A percentile compares a stretch with the other conserved stretches of the same genome.
phyloP scores from a whole-genome alignment of 1,140 invertebrate genomes.

The Lethrus apterus region DNA sequence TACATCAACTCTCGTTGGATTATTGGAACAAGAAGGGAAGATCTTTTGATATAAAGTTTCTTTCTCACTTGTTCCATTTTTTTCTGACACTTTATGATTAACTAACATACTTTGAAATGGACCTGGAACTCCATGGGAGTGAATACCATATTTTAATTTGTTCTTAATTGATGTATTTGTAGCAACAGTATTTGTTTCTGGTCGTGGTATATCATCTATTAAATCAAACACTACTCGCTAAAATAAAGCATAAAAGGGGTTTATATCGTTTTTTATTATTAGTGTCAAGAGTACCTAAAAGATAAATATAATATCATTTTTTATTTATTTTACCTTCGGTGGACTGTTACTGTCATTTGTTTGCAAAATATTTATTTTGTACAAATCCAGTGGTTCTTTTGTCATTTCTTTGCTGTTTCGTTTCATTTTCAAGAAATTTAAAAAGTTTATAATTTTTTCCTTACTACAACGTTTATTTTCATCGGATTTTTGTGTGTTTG shows the following conservation, averaged over 20 bases:
- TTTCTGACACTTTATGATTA: constrained; percentile 14
- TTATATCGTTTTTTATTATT: constrained; percentile 2
- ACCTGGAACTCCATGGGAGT: constrained; percentile 1
- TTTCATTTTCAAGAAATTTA: constrained; percentile 10
- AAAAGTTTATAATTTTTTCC: no score
- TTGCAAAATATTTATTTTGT: constrained; percentile 33
- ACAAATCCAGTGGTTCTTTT: constrained; percentile 22
- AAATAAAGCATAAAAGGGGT: constrained; percentile 10
- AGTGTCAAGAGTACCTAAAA: no score
- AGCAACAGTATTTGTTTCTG: constrained; percentile 17
- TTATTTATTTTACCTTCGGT: constrained; percentile 25
- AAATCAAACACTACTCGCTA: constrained; percentile 34
- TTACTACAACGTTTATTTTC: no score
- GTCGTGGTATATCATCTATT: constrained; percentile 28
- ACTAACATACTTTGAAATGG: no score
- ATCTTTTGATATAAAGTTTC: no score
- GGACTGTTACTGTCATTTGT: constrained; percentile 25
- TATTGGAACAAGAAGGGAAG: no score
- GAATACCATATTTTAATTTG: neutral
- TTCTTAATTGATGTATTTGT: constrained; percentile 23
- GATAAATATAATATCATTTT: constrained; percentile 7
- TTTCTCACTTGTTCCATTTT: constrained; percentile 10
- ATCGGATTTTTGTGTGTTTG: no score
- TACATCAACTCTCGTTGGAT: constrained; percentile 48
- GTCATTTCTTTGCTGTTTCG: neutral